These are phyloP conservation scores for Palythoa caribaeorum DNA, from an alignment of 92 coral and sea anemone genomes.

Conservation along the genomic window DNA sequence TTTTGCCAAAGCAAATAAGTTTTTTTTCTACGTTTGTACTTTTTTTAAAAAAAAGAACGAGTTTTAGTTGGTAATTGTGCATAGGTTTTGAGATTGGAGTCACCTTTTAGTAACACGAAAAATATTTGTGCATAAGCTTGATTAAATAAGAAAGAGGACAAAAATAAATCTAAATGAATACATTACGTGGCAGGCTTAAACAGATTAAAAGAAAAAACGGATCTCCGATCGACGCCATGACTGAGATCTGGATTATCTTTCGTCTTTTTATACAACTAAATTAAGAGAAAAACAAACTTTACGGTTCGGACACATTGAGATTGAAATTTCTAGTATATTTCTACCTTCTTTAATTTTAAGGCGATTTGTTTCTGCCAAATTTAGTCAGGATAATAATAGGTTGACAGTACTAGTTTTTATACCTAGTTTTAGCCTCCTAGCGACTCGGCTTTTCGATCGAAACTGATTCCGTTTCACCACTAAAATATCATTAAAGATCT, in stretches of 20 bases:
- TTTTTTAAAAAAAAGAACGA: not conserved
- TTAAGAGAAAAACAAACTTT: not conserved
- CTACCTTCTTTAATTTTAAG: not conserved
- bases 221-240: not conserved
- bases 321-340: not conserved
- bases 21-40: not conserved
- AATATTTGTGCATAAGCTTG: not conserved
- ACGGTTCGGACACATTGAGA: not conserved
- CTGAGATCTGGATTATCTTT: not conserved
- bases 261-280: not conserved
- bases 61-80: not conserved
- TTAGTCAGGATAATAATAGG: too few species aligned
- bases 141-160: not conserved
- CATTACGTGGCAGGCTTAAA: not conserved
- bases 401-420: too few species aligned
- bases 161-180: not conserved
- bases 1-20: not conserved
- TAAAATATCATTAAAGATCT: too few species aligned
- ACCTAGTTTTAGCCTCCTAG: too few species aligned
- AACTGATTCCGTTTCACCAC: too few species aligned
- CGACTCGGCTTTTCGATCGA: too few species aligned
- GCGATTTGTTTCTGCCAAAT: too few species aligned
- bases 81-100: not conserved
- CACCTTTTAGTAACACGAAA: not conserved
- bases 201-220: not conserved